Conservation (phyloP, 1,140 invertebrate species). For the Drosophila pseudoananassae region DNA sequence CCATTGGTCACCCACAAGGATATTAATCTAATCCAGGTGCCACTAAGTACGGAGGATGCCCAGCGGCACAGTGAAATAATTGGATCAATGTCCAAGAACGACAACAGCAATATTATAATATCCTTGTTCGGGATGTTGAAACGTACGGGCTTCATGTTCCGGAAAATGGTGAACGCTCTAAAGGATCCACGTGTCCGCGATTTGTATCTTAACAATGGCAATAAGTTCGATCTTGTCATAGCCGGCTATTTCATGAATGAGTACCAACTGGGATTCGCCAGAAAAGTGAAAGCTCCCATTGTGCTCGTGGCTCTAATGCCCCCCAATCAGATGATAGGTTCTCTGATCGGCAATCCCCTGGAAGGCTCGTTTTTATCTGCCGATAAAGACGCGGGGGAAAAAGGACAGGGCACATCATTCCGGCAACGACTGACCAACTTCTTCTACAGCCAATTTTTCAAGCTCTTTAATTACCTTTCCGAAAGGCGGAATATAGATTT, state of each 20-base stretch:
- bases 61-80: slow-evolving; percentile 9
- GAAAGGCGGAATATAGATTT: neutral
- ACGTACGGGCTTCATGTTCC: slow-evolving; percentile 6
- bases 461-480: slow-evolving; percentile 2
- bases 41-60: slow-evolving; percentile 17
- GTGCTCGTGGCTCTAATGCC: slow-evolving; percentile 13
- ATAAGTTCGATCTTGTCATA: slow-evolving; percentile 49
- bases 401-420: slow-evolving; percentile 21
- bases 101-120: slow-evolving; percentile 7
- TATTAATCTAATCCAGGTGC: slow-evolving; percentile 39
- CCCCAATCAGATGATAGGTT: slow-evolving; percentile 9
- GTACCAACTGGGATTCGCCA: slow-evolving; percentile 40
- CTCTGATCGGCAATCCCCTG: slow-evolving; percentile 36
- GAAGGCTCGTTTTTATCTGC: slow-evolving; percentile 41
- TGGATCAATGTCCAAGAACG: slow-evolving; percentile 17
- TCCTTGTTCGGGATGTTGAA: slow-evolving; percentile 9
- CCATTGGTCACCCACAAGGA: slow-evolving; percentile 32
- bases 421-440: slow-evolving; percentile 13
- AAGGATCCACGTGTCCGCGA: slow-evolving; percentile 24
- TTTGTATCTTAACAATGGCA: slow-evolving; percentile 33
- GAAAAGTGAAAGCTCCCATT: slow-evolving; percentile 43
- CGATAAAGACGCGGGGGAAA: slow-evolving; percentile 7
- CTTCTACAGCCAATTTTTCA: neutral
- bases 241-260: slow-evolving; percentile 40
- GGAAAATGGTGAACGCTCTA: slow-evolving; percentile 31